These are phyloP conservation scores for Limnephilus lunatus DNA, from an alignment of 2,888 invertebrate genomes.

Conservation along the genomic window DNA sequence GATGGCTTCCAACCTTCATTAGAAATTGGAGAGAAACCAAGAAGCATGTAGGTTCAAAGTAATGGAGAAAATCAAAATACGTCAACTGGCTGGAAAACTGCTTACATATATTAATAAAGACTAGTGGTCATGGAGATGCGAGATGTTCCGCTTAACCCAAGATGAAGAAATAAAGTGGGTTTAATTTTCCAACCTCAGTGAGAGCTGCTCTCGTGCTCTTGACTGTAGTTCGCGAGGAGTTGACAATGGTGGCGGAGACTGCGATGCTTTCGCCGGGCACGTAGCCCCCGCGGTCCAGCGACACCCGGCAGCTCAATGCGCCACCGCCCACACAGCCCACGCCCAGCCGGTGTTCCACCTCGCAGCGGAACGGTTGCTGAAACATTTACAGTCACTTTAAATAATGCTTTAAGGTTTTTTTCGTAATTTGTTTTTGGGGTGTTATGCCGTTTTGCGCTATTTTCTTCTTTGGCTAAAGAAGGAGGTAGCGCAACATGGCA, in stretches of 20 bases:
- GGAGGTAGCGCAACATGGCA: no score
- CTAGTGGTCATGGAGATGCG: background rate
- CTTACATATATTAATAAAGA: background rate
- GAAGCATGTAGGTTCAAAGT: background rate
- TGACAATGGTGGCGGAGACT: slow-evolving; percentile 90
- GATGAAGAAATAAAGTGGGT: background rate
- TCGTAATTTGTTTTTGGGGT: no score
- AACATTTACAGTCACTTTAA: slow-evolving; percentile 4
- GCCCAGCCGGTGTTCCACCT: slow-evolving; percentile 93
- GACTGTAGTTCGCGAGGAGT: slow-evolving; percentile 90
- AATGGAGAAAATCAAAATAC: background rate
- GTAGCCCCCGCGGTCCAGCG: slow-evolving; percentile 94
- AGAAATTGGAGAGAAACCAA: background rate
- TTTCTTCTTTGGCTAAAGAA: no score
- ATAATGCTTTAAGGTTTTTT: no score
- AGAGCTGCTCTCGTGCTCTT: slow-evolving; percentile 91
- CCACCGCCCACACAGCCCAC: slow-evolving; percentile 93
- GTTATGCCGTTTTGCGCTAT: no score
- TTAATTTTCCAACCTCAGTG: slow-evolving; percentile 78
- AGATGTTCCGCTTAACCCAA: background rate
- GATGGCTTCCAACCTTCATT: background rate
- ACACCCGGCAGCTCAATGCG: slow-evolving; percentile 89
- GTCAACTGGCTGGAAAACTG: background rate
- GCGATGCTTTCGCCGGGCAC: slow-evolving; percentile 96
- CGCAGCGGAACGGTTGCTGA: slow-evolving; percentile 92